Evolutionary conservation across 2,888 invertebrate genomes (phyloP).

Genomic region (Polydrusus tereticollis): DNA sequence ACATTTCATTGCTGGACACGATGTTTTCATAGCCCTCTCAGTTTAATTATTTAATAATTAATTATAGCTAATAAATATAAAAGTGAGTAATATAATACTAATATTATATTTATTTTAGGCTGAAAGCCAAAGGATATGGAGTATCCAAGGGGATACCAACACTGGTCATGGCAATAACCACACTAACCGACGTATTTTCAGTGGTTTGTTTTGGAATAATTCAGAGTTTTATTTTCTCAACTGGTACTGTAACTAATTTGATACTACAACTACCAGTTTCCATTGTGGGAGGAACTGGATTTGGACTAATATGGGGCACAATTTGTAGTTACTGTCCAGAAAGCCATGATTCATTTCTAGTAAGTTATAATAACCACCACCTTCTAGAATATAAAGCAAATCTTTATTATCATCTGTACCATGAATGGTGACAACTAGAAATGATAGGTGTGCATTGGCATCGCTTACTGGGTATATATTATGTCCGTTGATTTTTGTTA

Average conservation of each 20-base stretch:
- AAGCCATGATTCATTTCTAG: conserved; percentile 81
- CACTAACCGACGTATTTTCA: conserved; percentile 94
- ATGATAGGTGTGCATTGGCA: too few species aligned
- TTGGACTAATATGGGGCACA: conserved; percentile 86
- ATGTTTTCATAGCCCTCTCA: too few species aligned
- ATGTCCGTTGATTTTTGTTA: too few species aligned
- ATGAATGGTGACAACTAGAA: too few species aligned
- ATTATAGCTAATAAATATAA: too few species aligned
- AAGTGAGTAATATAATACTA: too few species aligned
- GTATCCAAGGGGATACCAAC: conserved; percentile 96
- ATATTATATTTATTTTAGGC: conserved; percentile 67
- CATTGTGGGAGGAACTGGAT: conserved; percentile 77
- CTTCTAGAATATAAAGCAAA: not conserved
- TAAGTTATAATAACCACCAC: conserved; percentile 14
- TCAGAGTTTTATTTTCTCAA: conserved; percentile 88
- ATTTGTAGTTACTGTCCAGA: conserved; percentile 87
- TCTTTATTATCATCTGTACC: too few species aligned
- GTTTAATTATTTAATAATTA: too few species aligned
- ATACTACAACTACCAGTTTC: conserved; percentile 84
- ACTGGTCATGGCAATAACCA: conserved; percentile 93
- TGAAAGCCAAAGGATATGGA: conserved; percentile 90
- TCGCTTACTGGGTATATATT: too few species aligned
- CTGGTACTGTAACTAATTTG: conserved; percentile 77
- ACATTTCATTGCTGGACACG: too few species aligned
- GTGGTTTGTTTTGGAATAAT: conserved; percentile 94